Evolutionary conservation across 1,140 invertebrate species (phyloP).

Genomic region (Cyclina sinensis): DNA sequence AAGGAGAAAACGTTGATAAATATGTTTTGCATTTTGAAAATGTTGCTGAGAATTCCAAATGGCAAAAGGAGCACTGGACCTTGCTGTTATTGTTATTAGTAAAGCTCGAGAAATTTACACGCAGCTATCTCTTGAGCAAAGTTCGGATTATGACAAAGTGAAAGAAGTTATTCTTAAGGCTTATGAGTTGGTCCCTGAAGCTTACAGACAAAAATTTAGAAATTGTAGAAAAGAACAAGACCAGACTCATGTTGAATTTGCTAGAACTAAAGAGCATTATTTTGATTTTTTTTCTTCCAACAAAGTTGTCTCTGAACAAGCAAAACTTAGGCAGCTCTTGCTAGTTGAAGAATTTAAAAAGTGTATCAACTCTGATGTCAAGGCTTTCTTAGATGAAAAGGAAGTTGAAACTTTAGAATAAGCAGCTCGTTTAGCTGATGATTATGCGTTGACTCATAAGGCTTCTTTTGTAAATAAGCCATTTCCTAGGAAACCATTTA

Average conservation of each 20-base stretch:
- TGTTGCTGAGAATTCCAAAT: constrained; percentile 42
- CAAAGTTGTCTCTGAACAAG: constrained; percentile 49
- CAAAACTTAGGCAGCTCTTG: constrained; percentile 53
- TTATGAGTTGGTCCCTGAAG: constrained; percentile 69
- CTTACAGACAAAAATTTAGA: too few species aligned
- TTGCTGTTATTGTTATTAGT: too few species aligned
- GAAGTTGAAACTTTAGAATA: constrained; percentile 28
- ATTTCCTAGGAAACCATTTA: too few species aligned
- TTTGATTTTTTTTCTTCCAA: constrained; percentile 68
- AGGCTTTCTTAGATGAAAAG: constrained; percentile 58
- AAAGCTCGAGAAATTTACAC: not conserved
- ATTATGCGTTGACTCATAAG: constrained; percentile 65
- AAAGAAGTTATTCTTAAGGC: constrained; percentile 60
- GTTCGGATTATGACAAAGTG: constrained; percentile 50
- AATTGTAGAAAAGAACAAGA: constrained; percentile 33
- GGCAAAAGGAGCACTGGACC: constrained; percentile 16
- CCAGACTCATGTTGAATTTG: constrained; percentile 71
- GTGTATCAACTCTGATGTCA: constrained; percentile 53
- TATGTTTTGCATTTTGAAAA: too few species aligned
- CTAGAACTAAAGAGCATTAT: constrained; percentile 51
- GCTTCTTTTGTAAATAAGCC: not conserved
- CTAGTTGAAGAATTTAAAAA: constrained; percentile 69
- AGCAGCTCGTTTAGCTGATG: constrained; percentile 47
- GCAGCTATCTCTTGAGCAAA: not conserved
- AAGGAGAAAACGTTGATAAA: constrained; percentile 47